Base-by-base conservation (phyloP, 2,888 invertebrate species). In the Autographa gamma region DNA sequence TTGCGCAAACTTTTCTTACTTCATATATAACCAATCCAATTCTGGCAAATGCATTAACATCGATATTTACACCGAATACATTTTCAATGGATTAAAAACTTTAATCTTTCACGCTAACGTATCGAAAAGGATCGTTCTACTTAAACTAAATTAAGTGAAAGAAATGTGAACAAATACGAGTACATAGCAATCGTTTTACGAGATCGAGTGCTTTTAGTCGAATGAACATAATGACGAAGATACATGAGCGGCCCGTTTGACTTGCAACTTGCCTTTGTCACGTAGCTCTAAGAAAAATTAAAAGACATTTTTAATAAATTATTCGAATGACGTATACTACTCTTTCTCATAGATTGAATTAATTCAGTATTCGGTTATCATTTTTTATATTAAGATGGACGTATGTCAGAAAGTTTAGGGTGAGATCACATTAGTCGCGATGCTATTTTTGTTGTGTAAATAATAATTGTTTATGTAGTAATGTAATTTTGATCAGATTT, bases 171-270 rank as follows among this genome's bases (percentile, higher is more conserved):
- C 86, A 85, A 87, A 88, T 85, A 87, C 82, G 82, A 83, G 86
- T 83, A 80, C 25, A 56, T 56, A 56, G 11, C 54, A 56, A 81
- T 80, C 85, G 81, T 84, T 86, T 88, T 86, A 85, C 81, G 85
- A 88, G 87, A 90, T 89, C 86, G 88, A 87, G 86, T 85, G 90
- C 91, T 91, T 89, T 91, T 91, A 91, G 88, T 83, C 73, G 83
- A 89, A 90, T 91, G 88, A 90, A 85, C 83, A 81, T 84, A 86
- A 79, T 82, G 76, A 73, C 73, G 68, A 82, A 85, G 83, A 88
- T 83, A 85, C 79, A 79, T 82, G 62, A 69, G 52, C 63, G 65
- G 34, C 32, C 54, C 59, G 63, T 70, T 73, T 79, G 82, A 81
- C 79, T 66, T 52, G 70, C 70, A 77, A 72, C 61, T 74, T 73